These are phyloP conservation scores for Ferdinandea cuprea DNA, from an alignment of 2,888 invertebrate species.

Conservation along the genomic window DNA sequence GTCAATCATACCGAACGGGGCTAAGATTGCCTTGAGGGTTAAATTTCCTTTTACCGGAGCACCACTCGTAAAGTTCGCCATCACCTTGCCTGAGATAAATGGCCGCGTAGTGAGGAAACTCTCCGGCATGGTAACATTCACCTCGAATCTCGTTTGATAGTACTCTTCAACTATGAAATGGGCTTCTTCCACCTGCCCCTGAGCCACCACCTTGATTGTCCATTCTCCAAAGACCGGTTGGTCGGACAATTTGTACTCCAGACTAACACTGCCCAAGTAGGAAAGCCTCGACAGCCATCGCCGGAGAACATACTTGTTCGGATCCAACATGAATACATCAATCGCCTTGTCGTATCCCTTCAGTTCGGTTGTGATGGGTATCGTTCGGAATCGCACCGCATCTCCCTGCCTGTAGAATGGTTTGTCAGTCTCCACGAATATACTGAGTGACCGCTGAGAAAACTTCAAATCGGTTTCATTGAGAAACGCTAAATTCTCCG, in stretches of 20 bases:
- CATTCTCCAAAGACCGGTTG: conserved; percentile 95
- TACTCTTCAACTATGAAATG: conserved; percentile 94
- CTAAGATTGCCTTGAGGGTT: conserved; percentile 89
- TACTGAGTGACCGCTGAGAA: conserved; percentile 93
- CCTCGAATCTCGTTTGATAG: conserved; percentile 95
- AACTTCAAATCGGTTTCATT: conserved; percentile 93
- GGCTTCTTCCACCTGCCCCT: conserved; percentile 92
- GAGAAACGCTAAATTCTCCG: conserved; percentile 92
- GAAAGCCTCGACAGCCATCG: conserved; percentile 95
- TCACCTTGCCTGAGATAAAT: conserved; percentile 91
- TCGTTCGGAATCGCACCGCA: conserved; percentile 92
- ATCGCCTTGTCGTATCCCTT: conserved; percentile 94
- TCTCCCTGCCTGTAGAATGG: conserved; percentile 96
- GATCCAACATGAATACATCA: conserved; percentile 94
- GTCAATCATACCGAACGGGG: conserved; percentile 86
- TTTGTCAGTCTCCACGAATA: conserved; percentile 95
- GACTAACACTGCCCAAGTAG: conserved; percentile 94
- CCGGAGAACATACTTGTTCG: conserved; percentile 91
- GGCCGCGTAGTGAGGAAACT: conserved; percentile 93
- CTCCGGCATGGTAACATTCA: conserved; percentile 95
- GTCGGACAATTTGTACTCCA: conserved; percentile 93
- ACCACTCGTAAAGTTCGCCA: conserved; percentile 96
- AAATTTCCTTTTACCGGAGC: conserved; percentile 93
- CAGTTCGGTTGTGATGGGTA: conserved; percentile 94
- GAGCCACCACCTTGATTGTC: conserved; percentile 92